A percentile compares a stretch with the other conserved stretches of the same genome.
Evolutionary conservation across 2,113 vertebrate species (phyloP).

Genomic region (Poecile atricapillus): DNA sequence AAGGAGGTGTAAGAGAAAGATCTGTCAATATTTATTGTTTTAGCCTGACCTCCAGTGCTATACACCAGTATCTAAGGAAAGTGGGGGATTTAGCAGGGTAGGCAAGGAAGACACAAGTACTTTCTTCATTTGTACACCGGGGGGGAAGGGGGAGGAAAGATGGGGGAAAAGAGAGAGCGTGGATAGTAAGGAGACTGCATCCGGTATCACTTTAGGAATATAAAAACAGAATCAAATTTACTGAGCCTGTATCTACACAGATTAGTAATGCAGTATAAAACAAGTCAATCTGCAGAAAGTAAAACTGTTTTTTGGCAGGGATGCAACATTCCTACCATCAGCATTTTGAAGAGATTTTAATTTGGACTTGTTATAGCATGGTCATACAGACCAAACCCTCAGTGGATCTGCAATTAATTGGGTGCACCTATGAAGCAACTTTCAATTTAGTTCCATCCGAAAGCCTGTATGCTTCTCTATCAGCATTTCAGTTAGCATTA

Average conservation of each 20-base stretch:
- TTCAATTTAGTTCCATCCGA: neutral
- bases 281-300: neutral
- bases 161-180: too few relatives aligned
- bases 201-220: neutral
- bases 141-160: neutral
- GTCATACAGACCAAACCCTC: neutral
- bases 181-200: neutral
- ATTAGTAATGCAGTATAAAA: neutral
- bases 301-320: neutral
- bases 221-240: neutral
- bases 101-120: neutral
- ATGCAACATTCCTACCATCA: rapidly evolving
- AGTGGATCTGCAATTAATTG: neutral
- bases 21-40: neutral
- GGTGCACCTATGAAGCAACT: neutral
- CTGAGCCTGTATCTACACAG: neutral
- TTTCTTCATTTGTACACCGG: neutral
- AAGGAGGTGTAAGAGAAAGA: neutral
- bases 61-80: neutral
- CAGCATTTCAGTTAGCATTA: neutral
- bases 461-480: neutral
- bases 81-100: neutral
- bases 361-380: neutral
- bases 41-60: neutral
- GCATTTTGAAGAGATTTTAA: neutral